These are phyloP conservation scores for Callosobruchus maculatus DNA, from an alignment of 2,888 invertebrate species.

Conservation along the genomic window DNA sequence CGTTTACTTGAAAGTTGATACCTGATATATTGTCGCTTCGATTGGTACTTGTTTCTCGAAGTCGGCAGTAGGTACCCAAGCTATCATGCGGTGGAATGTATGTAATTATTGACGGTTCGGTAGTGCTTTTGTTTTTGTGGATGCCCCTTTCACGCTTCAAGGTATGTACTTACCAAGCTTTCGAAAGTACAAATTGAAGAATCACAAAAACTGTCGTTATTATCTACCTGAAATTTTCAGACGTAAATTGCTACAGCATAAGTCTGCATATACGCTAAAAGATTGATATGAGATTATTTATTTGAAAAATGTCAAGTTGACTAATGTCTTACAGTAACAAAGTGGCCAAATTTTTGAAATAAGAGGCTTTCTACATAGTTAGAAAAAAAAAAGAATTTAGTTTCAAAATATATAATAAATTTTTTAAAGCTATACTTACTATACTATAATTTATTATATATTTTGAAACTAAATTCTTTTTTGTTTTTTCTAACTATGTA, in stretches of 20 bases:
- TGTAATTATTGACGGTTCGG: background rate
- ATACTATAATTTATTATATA: too few species aligned
- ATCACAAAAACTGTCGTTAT: background rate
- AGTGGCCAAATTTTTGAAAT: too few species aligned
- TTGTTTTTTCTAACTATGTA: too few species aligned
- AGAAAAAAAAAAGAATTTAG: too few species aligned
- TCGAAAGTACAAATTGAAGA: background rate
- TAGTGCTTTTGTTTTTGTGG: background rate
- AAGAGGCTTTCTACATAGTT: too few species aligned
- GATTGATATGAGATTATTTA: too few species aligned
- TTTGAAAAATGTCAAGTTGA: too few species aligned
- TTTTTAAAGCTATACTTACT: too few species aligned
- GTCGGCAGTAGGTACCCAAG: too few species aligned
- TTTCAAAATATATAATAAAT: too few species aligned
- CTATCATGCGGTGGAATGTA: background rate
- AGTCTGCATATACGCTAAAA: background rate
- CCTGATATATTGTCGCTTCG: background rate
- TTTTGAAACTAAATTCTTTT: too few species aligned
- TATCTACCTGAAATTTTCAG: background rate
- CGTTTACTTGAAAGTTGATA: background rate
- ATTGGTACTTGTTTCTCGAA: background rate
- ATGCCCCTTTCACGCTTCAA: background rate
- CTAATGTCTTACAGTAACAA: too few species aligned
- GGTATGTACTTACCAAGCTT: background rate
- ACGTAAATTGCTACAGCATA: background rate